Conservation (phyloP, 2,113 vertebrate genomes). For the Verasper variegatus region DNA sequence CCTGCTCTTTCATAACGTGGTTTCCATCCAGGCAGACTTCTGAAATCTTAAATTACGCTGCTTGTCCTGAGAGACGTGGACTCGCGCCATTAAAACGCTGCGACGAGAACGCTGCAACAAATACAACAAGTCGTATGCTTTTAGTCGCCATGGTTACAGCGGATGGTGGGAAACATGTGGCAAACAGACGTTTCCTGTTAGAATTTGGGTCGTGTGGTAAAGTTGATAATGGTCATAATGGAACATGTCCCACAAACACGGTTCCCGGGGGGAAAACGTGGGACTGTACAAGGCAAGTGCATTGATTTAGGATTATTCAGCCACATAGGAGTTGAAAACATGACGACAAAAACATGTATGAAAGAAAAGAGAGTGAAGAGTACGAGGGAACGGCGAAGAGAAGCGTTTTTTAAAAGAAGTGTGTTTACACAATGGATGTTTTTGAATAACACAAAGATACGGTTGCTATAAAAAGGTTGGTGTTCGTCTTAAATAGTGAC, state of each 20-base stretch:
- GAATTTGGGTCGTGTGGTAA: constrained; percentile 14
- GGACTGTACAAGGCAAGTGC: constrained; percentile 18
- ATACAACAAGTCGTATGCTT: constrained; percentile 44
- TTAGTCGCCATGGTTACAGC: constrained; percentile 56
- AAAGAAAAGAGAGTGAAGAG: neutral
- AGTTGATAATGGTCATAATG: constrained; percentile 12
- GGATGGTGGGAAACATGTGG: neutral
- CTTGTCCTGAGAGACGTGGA: no score
- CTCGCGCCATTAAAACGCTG: neutral
- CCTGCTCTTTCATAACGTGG: neutral
- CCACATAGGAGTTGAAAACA: neutral
- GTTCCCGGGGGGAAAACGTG: neutral
- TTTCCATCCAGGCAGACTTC: constrained; percentile 6
- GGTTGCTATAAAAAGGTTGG: no score
- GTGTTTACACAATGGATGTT: no score
- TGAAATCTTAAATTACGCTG: constrained; percentile 21
- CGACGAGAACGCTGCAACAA: constrained; percentile 17
- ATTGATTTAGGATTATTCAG: constrained; percentile 10
- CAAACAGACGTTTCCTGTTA: neutral
- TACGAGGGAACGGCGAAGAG: no score
- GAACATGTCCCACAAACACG: constrained; percentile 8
- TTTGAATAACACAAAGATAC: no score
- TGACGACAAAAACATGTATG: neutral
- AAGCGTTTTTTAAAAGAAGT: no score
- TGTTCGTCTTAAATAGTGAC: no score